phyloP scores from a whole-genome alignment of 2,888 invertebrate species.

The Chalcis sispes region DNA sequence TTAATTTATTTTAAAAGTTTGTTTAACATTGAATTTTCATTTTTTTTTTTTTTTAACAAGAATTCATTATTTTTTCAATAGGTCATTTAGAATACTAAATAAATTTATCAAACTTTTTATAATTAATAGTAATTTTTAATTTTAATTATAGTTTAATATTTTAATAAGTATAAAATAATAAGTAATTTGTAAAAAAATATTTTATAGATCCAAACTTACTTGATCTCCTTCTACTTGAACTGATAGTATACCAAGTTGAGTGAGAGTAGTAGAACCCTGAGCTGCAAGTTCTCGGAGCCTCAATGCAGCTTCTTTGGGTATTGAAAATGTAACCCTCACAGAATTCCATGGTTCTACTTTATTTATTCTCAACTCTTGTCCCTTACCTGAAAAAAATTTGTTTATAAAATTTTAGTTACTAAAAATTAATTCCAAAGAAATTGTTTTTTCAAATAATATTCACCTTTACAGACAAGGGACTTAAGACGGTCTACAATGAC shows the following conservation, averaged over 20 bases:
- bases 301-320: constrained; percentile 96
- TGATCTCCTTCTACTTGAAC: constrained; percentile 96
- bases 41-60: too few species aligned
- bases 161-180: too few species aligned
- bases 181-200: constrained; percentile 13
- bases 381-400: constrained; percentile 70
- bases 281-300: constrained; percentile 93
- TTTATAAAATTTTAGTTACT: constrained; percentile 1
- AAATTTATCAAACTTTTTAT: too few species aligned
- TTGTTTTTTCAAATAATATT: constrained; percentile 28
- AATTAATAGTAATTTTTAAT: too few species aligned
- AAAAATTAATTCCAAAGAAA: too few species aligned
- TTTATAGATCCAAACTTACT: constrained; percentile 75
- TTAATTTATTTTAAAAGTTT: too few species aligned
- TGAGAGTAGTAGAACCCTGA: constrained; percentile 91
- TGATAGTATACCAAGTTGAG: constrained; percentile 94
- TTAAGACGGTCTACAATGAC: constrained; percentile 87
- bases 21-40: too few species aligned
- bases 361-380: constrained; percentile 80
- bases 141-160: too few species aligned
- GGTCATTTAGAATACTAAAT: too few species aligned
- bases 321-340: constrained; percentile 97
- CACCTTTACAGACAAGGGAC: constrained; percentile 86
- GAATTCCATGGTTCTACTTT: constrained; percentile 99
- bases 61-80: too few species aligned